Evolutionary conservation across 2,797 vertebrate genomes (phyloP).

Genomic region (Saxicola maurus): DNA sequence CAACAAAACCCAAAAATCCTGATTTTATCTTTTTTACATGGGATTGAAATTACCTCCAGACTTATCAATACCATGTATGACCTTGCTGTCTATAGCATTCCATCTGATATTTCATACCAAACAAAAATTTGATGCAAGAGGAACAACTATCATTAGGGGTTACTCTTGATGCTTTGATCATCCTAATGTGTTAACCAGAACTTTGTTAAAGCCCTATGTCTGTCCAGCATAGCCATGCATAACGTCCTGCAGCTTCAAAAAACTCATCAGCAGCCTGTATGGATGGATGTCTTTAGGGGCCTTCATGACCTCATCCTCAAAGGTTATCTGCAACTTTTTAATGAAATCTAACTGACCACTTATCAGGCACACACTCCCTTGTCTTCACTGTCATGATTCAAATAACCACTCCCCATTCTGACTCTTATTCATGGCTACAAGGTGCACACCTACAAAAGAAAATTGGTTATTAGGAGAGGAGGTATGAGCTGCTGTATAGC

Average conservation of each 20-base stretch:
- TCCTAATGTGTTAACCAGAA: not conserved
- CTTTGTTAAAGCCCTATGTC: not conserved
- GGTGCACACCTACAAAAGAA: not conserved
- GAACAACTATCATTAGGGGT: not conserved
- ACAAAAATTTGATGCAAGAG: not conserved
- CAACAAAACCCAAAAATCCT: not conserved
- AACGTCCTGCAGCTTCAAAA: constrained; percentile 16
- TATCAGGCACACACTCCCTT: not conserved
- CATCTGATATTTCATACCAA: constrained; percentile 26
- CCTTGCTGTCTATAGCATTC: constrained; percentile 44
- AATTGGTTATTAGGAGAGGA: not conserved
- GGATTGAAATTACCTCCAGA: not conserved
- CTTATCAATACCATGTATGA: not conserved
- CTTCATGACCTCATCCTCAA: not conserved
- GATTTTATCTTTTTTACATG: constrained; percentile 29
- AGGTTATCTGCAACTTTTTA: not conserved
- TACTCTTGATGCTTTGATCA: not conserved
- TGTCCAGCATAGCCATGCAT: not conserved
- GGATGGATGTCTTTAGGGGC: not conserved
- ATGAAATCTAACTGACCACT: not conserved
- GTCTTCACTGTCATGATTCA: not conserved
- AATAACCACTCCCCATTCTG: not conserved
- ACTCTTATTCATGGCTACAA: not conserved
- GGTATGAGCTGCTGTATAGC: not conserved
- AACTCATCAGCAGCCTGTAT: not conserved